phyloP scores from a whole-genome alignment of 2,113 vertebrate species.

The Mobula birostris region DNA sequence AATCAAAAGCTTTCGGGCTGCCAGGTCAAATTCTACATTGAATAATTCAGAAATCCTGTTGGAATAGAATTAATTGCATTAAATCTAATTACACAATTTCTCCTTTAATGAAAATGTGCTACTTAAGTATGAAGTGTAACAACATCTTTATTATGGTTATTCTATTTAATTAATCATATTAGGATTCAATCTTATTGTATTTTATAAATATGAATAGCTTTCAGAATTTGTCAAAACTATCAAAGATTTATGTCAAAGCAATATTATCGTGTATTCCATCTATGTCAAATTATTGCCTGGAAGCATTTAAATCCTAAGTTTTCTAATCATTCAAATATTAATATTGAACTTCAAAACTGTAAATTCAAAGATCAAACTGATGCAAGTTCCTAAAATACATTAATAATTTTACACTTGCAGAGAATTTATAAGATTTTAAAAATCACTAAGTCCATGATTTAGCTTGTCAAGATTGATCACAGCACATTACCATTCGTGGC shows the following conservation, averaged over 20 bases:
- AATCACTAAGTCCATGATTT: background rate
- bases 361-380: background rate
- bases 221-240: background rate
- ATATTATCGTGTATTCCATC: background rate
- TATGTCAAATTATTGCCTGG: background rate
- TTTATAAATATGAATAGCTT: background rate
- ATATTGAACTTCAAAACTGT: background rate
- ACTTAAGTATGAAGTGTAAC: background rate
- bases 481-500: background rate
- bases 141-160: background rate
- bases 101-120: background rate
- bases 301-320: background rate
- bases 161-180: background rate
- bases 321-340: background rate
- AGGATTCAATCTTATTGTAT: background rate
- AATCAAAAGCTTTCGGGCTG: background rate
- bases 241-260: background rate
- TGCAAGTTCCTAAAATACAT: background rate
- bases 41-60: background rate
- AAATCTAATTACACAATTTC: background rate
- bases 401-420: background rate
- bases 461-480: background rate
- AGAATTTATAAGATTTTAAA: background rate
- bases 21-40: background rate
- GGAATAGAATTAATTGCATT: background rate